Evolutionary conservation across 2,797 vertebrate species (phyloP), one percentile per base, ranked within the genome.

Genomic region (Typhlichthys eigenmanni): DNA sequence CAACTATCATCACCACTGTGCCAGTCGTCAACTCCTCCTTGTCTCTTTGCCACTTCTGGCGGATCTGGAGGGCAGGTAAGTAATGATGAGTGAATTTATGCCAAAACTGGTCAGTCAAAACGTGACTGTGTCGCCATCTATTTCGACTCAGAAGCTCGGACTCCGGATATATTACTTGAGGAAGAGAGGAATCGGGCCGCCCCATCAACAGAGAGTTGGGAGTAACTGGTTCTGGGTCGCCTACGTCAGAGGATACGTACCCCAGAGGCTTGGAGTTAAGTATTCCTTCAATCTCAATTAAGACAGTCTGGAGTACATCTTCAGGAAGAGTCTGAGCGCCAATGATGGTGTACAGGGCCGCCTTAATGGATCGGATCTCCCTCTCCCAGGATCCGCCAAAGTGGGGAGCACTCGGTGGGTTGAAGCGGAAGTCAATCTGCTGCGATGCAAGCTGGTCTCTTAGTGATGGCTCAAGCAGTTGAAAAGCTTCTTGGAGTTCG

Each of bases 41-140:
- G 19, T 19, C 1, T 19, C 19, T 19, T 12, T 43, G n/a, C 48
- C 54, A 72, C 29, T 72, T 67, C 38, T 62, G 64, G 9, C 38
- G 13, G 1, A n/a, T 7, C 1, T 69, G 54, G 11, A 69, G 55
- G 4, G 8, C 14, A 6, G 67, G 61, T 9, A 62, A 11, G 45
- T 67, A 62, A 5, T 32, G 13, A 14, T 4, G 50, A 4, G 55
- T 53, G 10, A 71, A 62, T 34, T 17, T 10, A 4, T n/a, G 51
- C 64, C 64, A 66, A 48, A 72, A 72, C 1, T 67, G 59, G 13
- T 58, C 43, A 10, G 59, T 55, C 7, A 72, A 8, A 8, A 62
- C 2, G 6, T 72, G 59, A n/a, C 54, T 58, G 24, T 72, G 69
- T 16, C 60, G 16, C 70, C 59, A 72, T 24, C 55, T 34, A 0